Conservation (phyloP, 2,797 vertebrate species). For the Coccyzus lansbergi region DNA sequence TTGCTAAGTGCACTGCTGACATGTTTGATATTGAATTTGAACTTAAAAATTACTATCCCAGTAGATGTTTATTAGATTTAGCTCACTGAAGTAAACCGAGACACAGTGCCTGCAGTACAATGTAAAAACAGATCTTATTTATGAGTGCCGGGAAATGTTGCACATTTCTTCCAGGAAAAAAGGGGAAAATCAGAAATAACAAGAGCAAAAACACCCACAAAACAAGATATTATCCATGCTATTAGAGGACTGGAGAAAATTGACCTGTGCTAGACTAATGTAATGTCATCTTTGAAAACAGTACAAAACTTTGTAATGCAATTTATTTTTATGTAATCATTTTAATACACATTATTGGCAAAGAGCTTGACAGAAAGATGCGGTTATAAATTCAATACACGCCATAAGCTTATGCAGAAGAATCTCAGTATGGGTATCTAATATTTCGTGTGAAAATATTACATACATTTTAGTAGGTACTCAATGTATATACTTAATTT, state of each 20-base stretch:
- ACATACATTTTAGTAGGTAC: background rate
- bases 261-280: conserved; percentile 64
- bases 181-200: conserved; percentile 55
- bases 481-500: background rate
- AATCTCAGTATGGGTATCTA: background rate
- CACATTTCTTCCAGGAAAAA: conserved; percentile 73
- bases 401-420: conserved; percentile 5
- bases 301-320: conserved; percentile 60
- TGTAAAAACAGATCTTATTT: conserved; percentile 72
- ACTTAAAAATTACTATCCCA: conserved; percentile 71
- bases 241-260: conserved; percentile 62
- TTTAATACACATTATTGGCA: conserved; percentile 71
- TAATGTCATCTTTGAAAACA: conserved; percentile 71
- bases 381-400: conserved; percentile 41
- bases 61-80: conserved; percentile 77
- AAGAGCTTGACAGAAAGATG: conserved; percentile 58
- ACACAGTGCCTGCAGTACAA: conserved; percentile 40
- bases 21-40: conserved; percentile 74
- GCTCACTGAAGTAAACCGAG: conserved; percentile 66
- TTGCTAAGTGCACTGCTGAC: conserved; percentile 70
- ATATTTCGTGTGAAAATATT: conserved; percentile 13
- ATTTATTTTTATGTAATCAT: conserved; percentile 70
- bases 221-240: conserved; percentile 55
- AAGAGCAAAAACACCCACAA: conserved; percentile 61
- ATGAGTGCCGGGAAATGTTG: conserved; percentile 72